phyloP scores from a whole-genome alignment of 2,888 invertebrate species.

The Meta bourneti region DNA sequence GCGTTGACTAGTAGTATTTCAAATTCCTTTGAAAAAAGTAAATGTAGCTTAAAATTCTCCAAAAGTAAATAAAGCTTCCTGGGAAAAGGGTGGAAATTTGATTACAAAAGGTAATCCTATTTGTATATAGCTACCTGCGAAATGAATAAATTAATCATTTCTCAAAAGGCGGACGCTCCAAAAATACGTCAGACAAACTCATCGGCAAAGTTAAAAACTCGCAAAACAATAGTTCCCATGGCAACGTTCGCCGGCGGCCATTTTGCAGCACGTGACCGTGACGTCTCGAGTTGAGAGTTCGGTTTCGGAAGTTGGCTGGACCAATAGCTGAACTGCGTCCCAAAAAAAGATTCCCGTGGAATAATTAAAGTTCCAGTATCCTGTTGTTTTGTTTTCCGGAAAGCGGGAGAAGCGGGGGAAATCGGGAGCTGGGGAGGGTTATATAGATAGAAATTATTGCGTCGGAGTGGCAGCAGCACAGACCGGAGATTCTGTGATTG shows the following conservation, averaged over 20 bases:
- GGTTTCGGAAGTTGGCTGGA: conserved; percentile 65
- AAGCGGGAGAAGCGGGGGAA: conserved; percentile 42
- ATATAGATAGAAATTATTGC: conserved; percentile 48
- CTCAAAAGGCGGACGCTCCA: conserved; percentile 34
- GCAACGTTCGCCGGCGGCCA: conserved; percentile 49
- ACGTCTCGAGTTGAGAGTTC: conserved; percentile 66
- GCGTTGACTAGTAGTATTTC: no score
- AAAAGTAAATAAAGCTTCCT: no score
- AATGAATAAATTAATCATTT: conserved; percentile 71
- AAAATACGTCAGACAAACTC: conserved; percentile 58
- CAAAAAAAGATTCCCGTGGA: conserved; percentile 61
- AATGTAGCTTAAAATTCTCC: no score
- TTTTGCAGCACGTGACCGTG: conserved; percentile 66
- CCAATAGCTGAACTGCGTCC: conserved; percentile 55
- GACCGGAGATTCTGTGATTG: conserved; percentile 71
- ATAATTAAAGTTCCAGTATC: conserved; percentile 76
- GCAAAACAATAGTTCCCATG: conserved; percentile 66
- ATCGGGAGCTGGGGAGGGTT: conserved; percentile 24
- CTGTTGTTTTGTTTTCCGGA: conserved; percentile 76
- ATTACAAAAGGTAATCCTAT: conserved; percentile 35
- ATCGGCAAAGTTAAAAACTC: conserved; percentile 55
- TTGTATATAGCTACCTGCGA: conserved; percentile 17
- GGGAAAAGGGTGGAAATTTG: not conserved
- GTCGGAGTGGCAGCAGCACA: conserved; percentile 38
- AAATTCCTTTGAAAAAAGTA: no score